Conservation (phyloP, 2,888 invertebrate species). For the Sesamia inferens region DNA sequence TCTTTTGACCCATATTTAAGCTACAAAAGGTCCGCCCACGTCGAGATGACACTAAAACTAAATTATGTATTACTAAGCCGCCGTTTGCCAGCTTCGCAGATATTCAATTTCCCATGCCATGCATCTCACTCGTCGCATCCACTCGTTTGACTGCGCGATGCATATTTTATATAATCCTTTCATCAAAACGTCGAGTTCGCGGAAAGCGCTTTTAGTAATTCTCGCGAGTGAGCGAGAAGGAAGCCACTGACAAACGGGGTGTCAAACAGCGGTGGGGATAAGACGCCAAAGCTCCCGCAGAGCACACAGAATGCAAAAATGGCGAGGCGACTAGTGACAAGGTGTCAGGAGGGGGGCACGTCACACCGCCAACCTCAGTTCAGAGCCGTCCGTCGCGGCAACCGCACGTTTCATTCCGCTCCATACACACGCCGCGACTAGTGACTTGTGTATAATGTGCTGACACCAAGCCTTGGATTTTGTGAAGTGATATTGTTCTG, state of each 20-base stretch:
- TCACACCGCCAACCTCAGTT: slow-evolving; percentile 79
- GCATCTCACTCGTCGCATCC: slow-evolving; percentile 84
- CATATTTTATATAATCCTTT: slow-evolving; percentile 89
- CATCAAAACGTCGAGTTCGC: slow-evolving; percentile 86
- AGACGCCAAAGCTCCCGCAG: slow-evolving; percentile 90
- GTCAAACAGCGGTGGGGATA: slow-evolving; percentile 90
- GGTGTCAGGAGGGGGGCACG: slow-evolving; percentile 84
- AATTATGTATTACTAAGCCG: slow-evolving; percentile 80
- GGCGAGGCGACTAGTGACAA: slow-evolving; percentile 89
- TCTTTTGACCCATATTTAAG: slow-evolving; percentile 72
- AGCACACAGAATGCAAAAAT: slow-evolving; percentile 91
- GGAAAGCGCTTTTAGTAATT: slow-evolving; percentile 86
- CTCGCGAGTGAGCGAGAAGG: slow-evolving; percentile 84
- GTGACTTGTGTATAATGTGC: slow-evolving; percentile 85
- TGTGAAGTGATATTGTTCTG: slow-evolving; percentile 80
- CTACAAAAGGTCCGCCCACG: slow-evolving; percentile 63
- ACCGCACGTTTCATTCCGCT: slow-evolving; percentile 69
- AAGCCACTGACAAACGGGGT: slow-evolving; percentile 84
- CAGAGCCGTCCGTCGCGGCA: slow-evolving; percentile 77
- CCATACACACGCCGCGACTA: slow-evolving; percentile 72
- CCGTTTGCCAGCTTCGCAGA: slow-evolving; percentile 75
- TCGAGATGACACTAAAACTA: slow-evolving; percentile 77
- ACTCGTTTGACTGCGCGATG: slow-evolving; percentile 84
- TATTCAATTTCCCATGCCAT: slow-evolving; percentile 86
- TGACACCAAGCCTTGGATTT: slow-evolving; percentile 75